phyloP scores from a whole-genome alignment of 2,113 vertebrate genomes.

The Zosterops pallidus region DNA sequence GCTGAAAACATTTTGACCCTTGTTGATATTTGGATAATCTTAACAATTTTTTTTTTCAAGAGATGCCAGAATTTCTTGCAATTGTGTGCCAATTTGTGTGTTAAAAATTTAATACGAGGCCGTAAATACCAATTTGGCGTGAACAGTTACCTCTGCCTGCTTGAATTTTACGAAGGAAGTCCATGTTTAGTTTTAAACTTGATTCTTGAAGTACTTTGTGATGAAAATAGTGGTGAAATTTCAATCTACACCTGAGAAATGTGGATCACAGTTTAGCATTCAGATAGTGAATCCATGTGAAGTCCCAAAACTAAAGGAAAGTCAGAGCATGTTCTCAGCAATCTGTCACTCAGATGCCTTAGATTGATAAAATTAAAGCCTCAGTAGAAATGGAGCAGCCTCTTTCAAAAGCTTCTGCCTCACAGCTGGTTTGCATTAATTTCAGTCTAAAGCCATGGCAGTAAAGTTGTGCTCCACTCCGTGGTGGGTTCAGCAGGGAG shows the following conservation, averaged over 20 bases:
- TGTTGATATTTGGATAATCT: neutral
- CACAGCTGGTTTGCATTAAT: slow-evolving; percentile 81
- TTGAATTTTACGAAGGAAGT: neutral
- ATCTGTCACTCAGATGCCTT: slow-evolving; percentile 23
- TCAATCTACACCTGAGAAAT: neutral
- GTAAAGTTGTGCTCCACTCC: slow-evolving; percentile 29
- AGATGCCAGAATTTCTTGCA: neutral
- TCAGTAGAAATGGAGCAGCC: slow-evolving; percentile 47
- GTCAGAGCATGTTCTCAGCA: neutral
- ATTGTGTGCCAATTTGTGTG: neutral
- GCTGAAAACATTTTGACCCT: neutral
- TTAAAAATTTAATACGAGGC: neutral
- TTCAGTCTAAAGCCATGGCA: slow-evolving; percentile 66
- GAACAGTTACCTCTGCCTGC: neutral
- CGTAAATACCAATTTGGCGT: neutral
- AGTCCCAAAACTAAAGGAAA: neutral
- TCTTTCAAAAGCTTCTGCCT: slow-evolving; percentile 29
- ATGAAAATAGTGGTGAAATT: neutral
- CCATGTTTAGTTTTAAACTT: slow-evolving; percentile 6
- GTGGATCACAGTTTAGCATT: neutral
- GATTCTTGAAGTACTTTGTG: neutral
- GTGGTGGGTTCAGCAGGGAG: slow-evolving; percentile 48
- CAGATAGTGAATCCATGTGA: neutral
- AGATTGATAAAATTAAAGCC: slow-evolving; percentile 65
- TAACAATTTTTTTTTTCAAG: neutral